These are phyloP conservation scores for Grus americana DNA, from an alignment of 2,113 vertebrate genomes.

Conservation along the genomic window DNA sequence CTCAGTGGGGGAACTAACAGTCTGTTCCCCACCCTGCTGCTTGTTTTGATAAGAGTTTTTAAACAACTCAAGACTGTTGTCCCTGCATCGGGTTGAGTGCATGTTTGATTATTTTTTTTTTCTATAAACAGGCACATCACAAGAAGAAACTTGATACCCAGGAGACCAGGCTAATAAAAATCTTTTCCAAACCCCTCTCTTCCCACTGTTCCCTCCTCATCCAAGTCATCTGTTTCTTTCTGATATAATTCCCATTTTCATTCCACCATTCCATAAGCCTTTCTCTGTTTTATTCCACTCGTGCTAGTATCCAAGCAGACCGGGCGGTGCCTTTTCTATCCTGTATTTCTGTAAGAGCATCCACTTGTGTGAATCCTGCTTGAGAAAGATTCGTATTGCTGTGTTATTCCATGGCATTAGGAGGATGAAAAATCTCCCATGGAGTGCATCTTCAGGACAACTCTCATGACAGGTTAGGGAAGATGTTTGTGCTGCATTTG, in stretches of 20 bases:
- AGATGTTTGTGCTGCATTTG: neutral
- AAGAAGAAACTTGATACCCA: neutral
- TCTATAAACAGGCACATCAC: neutral
- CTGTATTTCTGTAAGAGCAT: neutral
- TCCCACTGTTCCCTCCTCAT: neutral
- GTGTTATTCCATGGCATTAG: fast-evolving
- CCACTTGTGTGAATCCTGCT: neutral
- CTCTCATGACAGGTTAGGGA: neutral
- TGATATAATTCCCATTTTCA: neutral
- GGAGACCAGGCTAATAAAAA: neutral
- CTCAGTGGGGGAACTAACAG: neutral
- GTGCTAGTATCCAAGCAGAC: neutral
- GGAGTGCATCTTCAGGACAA: neutral
- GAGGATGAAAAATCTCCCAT: neutral
- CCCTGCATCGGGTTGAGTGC: neutral
- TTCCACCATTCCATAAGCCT: neutral
- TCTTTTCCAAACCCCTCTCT: neutral
- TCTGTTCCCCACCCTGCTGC: neutral
- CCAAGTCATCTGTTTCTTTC: neutral
- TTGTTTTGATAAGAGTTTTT: neutral
- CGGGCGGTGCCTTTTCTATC: neutral
- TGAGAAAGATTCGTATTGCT: fast-evolving
- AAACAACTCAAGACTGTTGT: neutral
- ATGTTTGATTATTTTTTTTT: neutral
- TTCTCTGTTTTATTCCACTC: neutral